Percentiles rank a stretch among this genome's conserved stretches.
Conservation (phyloP, 2,113 vertebrate genomes). For the Anoplopoma fimbria region DNA sequence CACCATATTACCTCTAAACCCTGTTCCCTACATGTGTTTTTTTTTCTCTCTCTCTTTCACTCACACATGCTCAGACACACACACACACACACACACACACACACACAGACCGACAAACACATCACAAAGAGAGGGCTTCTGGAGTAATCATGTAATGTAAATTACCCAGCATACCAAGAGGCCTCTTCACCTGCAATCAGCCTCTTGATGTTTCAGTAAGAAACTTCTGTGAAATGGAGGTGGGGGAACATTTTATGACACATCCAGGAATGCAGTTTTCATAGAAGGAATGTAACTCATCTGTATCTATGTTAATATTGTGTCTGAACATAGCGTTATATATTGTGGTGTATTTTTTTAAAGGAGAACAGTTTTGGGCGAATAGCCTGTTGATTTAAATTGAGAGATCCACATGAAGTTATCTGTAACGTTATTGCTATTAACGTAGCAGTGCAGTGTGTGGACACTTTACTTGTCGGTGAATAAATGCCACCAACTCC, state of each 20-base stretch:
- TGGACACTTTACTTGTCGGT: no score
- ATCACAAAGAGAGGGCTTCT: slow-evolving; percentile 43
- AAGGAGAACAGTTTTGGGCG: not conserved
- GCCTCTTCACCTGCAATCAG: slow-evolving; percentile 81
- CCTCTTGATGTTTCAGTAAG: slow-evolving; percentile 56
- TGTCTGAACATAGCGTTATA: not conserved
- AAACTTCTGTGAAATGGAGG: slow-evolving; percentile 42
- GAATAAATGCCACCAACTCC: no score
- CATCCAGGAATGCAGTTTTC: slow-evolving; percentile 30
- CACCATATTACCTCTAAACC: slow-evolving; percentile 65
- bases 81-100: slow-evolving; percentile 22
- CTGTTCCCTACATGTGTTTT: slow-evolving; percentile 40
- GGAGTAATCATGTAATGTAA: slow-evolving; percentile 79
- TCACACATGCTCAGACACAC: slow-evolving; percentile 7
- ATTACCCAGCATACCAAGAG: slow-evolving; percentile 76
- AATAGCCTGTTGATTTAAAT: not conserved
- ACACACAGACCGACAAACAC: slow-evolving; percentile 19
- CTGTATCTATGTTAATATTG: not conserved
- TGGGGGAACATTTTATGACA: slow-evolving; percentile 23
- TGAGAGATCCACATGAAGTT: not conserved
- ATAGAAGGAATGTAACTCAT: slow-evolving; percentile 11
- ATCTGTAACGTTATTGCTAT: no score
- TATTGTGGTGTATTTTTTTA: not conserved
- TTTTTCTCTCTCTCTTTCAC: not conserved
- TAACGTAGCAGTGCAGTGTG: no score